Conservation (phyloP, 30 jellyfish, hydroid and myxozoan genomes). For the Aurelia aurita complex sp. Pacific region DNA sequence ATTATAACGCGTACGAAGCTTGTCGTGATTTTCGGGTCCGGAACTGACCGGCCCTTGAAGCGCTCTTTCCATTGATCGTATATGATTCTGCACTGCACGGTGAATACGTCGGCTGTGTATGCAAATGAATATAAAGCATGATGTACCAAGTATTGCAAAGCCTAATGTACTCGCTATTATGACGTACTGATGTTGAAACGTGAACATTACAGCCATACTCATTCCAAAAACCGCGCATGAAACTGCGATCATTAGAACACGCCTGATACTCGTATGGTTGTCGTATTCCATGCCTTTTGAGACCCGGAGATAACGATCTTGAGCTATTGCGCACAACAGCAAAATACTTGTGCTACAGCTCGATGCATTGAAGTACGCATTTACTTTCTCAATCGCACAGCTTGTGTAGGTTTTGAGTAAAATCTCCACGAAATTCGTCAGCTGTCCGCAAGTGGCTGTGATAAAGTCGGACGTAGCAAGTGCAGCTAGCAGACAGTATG, state of each 20-base stretch:
- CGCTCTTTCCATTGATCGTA: conserved; percentile 2
- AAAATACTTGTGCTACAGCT: conserved; percentile 63
- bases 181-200: neutral
- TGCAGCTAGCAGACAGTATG: conserved; percentile 32
- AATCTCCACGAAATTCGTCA: conserved; percentile 27
- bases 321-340: conserved; percentile 45
- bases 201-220: conserved; percentile 25
- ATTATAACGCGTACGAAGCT: too few species aligned
- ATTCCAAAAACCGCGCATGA: conserved; percentile 13
- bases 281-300: conserved; percentile 13
- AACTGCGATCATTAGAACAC: neutral
- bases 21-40: neutral
- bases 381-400: conserved; percentile 39
- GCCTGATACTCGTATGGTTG: conserved; percentile 9
- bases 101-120: conserved; percentile 13
- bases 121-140: conserved; percentile 48
- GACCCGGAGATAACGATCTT: conserved; percentile 57
- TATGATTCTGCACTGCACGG: conserved; percentile 23
- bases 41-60: neutral
- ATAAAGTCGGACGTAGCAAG: conserved; percentile 63
- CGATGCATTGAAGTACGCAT: conserved; percentile 39
- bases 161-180: conserved; percentile 14
- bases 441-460: conserved; percentile 64
- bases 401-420: conserved; percentile 1
- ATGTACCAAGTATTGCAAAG: conserved; percentile 31